Conservation (phyloP, 2,888 invertebrate genomes). For the Diploptera punctata region DNA sequence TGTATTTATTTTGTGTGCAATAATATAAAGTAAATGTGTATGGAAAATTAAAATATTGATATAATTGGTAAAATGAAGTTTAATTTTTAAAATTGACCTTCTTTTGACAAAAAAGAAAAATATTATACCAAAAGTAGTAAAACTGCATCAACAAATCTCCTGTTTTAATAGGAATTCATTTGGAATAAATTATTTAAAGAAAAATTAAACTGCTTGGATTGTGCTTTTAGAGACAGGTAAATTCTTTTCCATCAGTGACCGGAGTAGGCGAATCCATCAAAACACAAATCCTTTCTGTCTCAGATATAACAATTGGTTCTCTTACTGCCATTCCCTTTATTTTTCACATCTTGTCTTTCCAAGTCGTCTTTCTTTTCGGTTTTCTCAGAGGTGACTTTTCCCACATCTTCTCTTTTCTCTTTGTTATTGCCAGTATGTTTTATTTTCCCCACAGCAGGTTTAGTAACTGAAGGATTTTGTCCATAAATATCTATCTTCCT, state of each 20-base stretch:
- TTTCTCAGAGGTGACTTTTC: neutral
- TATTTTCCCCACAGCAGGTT: neutral
- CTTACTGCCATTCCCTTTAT: constrained; percentile 4
- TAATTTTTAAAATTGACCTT: too few relatives aligned
- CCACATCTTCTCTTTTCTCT: too few relatives aligned
- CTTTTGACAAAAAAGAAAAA: too few relatives aligned
- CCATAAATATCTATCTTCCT: neutral
- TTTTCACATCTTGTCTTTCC: constrained; percentile 12
- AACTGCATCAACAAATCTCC: too few relatives aligned
- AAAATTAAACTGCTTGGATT: too few relatives aligned
- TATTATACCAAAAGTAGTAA: too few relatives aligned
- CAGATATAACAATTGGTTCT: constrained; percentile 29
- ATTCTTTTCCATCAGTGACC: constrained; percentile 2
- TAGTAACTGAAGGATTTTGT: neutral
- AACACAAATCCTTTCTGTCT: constrained; percentile 31
- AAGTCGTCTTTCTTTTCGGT: constrained; percentile 19
- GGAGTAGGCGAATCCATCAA: constrained; percentile 11
- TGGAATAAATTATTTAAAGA: too few relatives aligned
- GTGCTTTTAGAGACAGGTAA: neutral
- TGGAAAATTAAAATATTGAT: too few relatives aligned
- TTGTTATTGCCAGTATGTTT: neutral
- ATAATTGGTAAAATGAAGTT: too few relatives aligned
- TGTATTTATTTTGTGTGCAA: too few relatives aligned
- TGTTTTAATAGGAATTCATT: too few relatives aligned
- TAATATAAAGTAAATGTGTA: too few relatives aligned